phyloP scores from a whole-genome alignment of 2,113 vertebrate species.

The Benitochromis conjunctus region DNA sequence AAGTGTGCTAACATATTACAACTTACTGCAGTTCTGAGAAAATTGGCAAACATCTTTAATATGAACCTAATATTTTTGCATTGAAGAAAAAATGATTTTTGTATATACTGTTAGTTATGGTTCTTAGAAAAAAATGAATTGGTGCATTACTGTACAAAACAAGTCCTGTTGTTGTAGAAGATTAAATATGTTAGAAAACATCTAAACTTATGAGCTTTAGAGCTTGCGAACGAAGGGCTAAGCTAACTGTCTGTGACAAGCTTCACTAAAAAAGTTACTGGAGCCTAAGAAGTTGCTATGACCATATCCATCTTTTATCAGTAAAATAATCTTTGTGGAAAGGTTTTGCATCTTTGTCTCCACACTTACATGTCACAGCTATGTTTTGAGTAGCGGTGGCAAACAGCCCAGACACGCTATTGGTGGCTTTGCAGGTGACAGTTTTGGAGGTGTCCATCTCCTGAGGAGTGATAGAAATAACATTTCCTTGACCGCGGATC shows the following conservation, averaged over 20 bases:
- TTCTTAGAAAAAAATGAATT: neutral
- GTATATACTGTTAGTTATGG: neutral
- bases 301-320: neutral
- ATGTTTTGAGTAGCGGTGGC: neutral
- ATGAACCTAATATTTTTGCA: neutral
- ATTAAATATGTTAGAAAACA: neutral
- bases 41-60: neutral
- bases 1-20: neutral
- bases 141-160: neutral
- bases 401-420: constrained; percentile 32
- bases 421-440: constrained; percentile 39
- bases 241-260: neutral
- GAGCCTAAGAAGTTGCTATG: neutral
- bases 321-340: neutral
- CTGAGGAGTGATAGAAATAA: constrained; percentile 9
- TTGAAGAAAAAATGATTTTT: neutral
- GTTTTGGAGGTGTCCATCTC: neutral
- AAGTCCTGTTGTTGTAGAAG: neutral
- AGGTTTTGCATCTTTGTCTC: neutral
- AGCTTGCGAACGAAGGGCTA: neutral
- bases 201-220: neutral
- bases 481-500: constrained; percentile 13
- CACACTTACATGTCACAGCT: constrained; percentile 14
- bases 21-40: neutral
- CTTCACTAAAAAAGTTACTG: neutral